Evolutionary conservation across 1,140 invertebrate genomes (phyloP).

Genomic region (Drosophila ogumai): DNA sequence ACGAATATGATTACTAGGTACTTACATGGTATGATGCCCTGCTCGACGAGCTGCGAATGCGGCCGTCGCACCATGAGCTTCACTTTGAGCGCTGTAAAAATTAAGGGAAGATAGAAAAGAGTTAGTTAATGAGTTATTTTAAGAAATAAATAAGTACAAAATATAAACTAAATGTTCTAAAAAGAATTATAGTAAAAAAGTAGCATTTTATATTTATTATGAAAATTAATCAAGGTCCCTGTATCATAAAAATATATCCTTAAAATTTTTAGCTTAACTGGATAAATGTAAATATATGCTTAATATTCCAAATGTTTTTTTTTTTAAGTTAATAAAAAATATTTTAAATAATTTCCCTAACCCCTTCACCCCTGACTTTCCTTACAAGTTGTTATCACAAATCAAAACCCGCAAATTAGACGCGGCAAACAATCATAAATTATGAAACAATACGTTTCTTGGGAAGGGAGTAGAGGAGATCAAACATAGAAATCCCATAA

Average conservation of each 20-base stretch:
- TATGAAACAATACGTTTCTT: constrained; percentile 20
- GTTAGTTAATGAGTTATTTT: constrained; percentile 34
- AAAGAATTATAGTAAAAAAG: neutral
- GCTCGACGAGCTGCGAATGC: constrained; percentile 96
- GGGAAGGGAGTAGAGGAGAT: constrained; percentile 19
- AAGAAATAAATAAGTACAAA: neutral
- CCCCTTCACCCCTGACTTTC: neutral
- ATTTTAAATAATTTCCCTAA: neutral
- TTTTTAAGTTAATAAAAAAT: neutral
- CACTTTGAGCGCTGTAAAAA: constrained; percentile 96
- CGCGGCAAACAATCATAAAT: constrained; percentile 57
- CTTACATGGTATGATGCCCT: constrained; percentile 99
- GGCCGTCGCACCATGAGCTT: constrained; percentile 97
- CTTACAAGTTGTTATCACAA: constrained; percentile 56
- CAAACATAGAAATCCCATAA: constrained; percentile 73
- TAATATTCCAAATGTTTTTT: too few species aligned
- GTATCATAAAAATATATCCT: neutral
- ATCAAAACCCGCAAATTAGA: constrained; percentile 58
- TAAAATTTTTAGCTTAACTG: neutral
- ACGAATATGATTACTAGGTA: constrained; percentile 76
- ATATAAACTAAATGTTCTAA: neutral
- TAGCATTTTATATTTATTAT: neutral
- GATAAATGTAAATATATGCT: too few species aligned
- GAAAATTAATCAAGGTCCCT: too few species aligned
- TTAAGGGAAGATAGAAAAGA: constrained; percentile 33